Base-by-base conservation (phyloP, 2,797 vertebrate species). In the Prionace glauca region DNA sequence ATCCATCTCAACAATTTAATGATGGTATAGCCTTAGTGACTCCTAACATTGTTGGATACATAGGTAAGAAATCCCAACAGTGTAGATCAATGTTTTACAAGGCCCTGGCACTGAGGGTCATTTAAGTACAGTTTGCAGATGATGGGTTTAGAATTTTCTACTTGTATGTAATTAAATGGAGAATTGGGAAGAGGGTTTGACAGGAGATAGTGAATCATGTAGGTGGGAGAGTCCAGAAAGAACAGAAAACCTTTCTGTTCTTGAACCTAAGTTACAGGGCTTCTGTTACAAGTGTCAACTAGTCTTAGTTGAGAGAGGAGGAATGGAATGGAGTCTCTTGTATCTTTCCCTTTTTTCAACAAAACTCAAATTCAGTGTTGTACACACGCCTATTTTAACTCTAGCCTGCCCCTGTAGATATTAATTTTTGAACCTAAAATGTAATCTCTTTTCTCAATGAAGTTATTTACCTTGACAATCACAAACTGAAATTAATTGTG, bases 11-110 rank as follows among this genome's bases (percentile, higher is more conserved):
- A 95, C 45, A 22, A 74, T 77, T 94, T 95, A 74, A 95, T 56
- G 26, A 72, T 94, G 29, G 69, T 72, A 24, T 77, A 74, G 29
- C 4, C 24, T 56, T 77, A 50, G 29, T 50, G 45, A 56, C 93
- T 45, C 45, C 11, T 50, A 72, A 60, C 65, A 24, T 11, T 95
- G 93, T 32, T 65, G 56, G 26, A 45, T 56, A 41, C 45, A 56
- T 56, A 7, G 45, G 20, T 94, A 69, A 69, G 12, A 45, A 95
- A 32, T 77, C 45, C 45, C 9, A 56, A 32, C 71, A 9, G 11
- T 77, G 67, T 95, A n/a, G 71, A 77, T 74, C 71, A 50, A 29
- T 56, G 36, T 92, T 72, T 74, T 77, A 74, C 93, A 74, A 77
- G 32, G 71, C 45, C 32, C 26, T 74, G 26, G 71, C 50, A 18